Evolutionary conservation across 53 echinoderm and acorn worm species (phyloP).

Genomic region (Luidia sarsii): DNA sequence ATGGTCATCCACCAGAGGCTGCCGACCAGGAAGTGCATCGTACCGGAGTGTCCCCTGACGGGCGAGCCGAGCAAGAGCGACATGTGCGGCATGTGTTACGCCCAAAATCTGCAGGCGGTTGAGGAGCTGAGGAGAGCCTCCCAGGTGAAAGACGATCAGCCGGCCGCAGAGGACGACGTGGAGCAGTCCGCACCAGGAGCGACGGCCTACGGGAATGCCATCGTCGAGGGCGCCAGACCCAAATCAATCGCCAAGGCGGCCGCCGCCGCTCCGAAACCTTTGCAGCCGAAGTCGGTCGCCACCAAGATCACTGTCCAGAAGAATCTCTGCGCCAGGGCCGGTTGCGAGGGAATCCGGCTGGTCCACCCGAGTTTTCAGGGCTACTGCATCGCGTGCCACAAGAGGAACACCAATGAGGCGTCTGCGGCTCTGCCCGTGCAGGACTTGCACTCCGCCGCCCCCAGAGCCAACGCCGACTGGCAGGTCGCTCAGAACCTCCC

Average conservation of each 20-base stretch:
- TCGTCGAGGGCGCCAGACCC: not conserved
- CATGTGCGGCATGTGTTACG: constrained; percentile 75
- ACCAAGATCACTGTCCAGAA: constrained; percentile 70
- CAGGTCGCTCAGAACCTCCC: too few species aligned
- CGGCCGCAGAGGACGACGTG: not conserved
- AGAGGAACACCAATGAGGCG: constrained; percentile 1
- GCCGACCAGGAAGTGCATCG: constrained; percentile 79
- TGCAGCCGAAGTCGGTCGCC: too few species aligned
- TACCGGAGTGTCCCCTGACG: constrained; percentile 85
- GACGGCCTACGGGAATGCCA: not conserved
- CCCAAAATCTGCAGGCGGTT: constrained; percentile 41
- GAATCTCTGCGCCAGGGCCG: constrained; percentile 84
- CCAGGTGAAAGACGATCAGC: not conserved
- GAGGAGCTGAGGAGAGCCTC: constrained; percentile 15
- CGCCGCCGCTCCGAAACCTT: not conserved
- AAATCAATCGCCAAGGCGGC: not conserved
- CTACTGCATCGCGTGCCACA: constrained; percentile 44
- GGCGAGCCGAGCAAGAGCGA: constrained; percentile 70
- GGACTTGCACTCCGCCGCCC: too few species aligned
- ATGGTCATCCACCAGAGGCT: constrained; percentile 37
- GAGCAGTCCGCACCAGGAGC: constrained; percentile 6
- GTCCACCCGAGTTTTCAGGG: not conserved
- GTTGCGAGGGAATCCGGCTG: constrained; percentile 75
- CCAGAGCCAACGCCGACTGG: too few species aligned
- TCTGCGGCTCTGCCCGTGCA: too few species aligned